Evolutionary conservation across 2,113 vertebrate species (phyloP).

Genomic region (Chloropsis cyanopogon): DNA sequence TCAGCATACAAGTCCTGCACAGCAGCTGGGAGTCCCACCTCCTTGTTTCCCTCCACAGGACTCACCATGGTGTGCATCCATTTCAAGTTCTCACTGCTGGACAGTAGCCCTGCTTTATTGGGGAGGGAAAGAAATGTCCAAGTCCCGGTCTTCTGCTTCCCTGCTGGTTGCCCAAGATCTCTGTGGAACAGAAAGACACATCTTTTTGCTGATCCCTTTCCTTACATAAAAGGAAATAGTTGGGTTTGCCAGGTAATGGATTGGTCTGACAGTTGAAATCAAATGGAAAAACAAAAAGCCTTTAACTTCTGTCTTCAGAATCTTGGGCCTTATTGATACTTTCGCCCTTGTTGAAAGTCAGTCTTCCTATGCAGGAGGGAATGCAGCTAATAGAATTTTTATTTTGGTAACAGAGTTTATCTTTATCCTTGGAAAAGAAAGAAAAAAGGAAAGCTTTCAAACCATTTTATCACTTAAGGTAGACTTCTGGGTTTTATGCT

Average conservation of each 20-base stretch:
- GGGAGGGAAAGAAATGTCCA: not conserved
- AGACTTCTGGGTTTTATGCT: not conserved
- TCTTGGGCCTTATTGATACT: not conserved
- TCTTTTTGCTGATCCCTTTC: not conserved
- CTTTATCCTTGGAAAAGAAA: not conserved
- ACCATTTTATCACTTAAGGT: not conserved
- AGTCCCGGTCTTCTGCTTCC: not conserved
- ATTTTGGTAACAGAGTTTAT: not conserved
- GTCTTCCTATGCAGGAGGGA: not conserved
- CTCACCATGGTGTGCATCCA: rapidly evolving
- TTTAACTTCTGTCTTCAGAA: not conserved
- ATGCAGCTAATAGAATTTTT: not conserved
- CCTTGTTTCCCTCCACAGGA: not conserved
- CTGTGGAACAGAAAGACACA: not conserved
- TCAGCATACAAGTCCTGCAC: not conserved
- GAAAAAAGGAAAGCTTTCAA: not conserved
- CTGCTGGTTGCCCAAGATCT: not conserved
- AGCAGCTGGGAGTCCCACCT: not conserved
- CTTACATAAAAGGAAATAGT: not conserved
- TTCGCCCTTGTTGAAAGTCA: not conserved
- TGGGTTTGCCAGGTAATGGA: not conserved
- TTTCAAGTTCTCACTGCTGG: not conserved
- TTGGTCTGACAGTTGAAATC: not conserved
- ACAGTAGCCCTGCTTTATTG: not conserved
- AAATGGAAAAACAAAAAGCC: not conserved